phyloP scores from a whole-genome alignment of 2,113 vertebrate species.

The Etheostoma spectabile region DNA sequence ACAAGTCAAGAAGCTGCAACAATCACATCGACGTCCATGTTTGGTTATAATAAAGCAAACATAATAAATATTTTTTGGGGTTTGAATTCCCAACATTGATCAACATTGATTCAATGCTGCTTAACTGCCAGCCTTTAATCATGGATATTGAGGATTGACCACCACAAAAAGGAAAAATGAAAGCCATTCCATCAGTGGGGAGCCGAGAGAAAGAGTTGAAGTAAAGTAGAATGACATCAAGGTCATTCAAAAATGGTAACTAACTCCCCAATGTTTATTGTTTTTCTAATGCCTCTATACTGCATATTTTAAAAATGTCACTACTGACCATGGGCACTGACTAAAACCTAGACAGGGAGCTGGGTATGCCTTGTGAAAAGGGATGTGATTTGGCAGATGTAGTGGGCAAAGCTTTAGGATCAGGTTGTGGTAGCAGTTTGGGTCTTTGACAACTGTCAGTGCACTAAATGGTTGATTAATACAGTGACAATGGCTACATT shows the following conservation, averaged over 20 bases:
- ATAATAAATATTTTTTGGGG: too few relatives aligned
- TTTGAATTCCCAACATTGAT: too few relatives aligned
- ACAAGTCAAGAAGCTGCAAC: neutral
- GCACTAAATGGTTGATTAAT: slow-evolving; percentile 11
- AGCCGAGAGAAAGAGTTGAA: neutral
- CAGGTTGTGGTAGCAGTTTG: slow-evolving; percentile 20
- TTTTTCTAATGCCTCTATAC: too few relatives aligned
- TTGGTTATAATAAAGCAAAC: too few relatives aligned
- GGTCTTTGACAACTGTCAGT: slow-evolving; percentile 1
- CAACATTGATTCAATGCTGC: too few relatives aligned
- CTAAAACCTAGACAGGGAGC: neutral
- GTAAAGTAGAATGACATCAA: neutral
- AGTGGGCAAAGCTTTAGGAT: slow-evolving; percentile 21
- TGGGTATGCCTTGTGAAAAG: neutral
- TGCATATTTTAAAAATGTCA: too few relatives aligned
- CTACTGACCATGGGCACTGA: neutral
- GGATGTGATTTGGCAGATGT: slow-evolving; percentile 25
- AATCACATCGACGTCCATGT: too few relatives aligned
- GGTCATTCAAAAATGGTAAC: neutral
- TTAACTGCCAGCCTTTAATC: too few relatives aligned
- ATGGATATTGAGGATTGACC: neutral
- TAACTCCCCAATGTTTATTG: too few relatives aligned
- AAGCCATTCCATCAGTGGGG: neutral
- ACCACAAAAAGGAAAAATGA: neutral
- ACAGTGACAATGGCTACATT: neutral